A percentile compares a stretch with the other conserved stretches of the same genome.
Evolutionary conservation across 2,113 vertebrate species (phyloP).

Genomic region (Nannobrachium achirus): DNA sequence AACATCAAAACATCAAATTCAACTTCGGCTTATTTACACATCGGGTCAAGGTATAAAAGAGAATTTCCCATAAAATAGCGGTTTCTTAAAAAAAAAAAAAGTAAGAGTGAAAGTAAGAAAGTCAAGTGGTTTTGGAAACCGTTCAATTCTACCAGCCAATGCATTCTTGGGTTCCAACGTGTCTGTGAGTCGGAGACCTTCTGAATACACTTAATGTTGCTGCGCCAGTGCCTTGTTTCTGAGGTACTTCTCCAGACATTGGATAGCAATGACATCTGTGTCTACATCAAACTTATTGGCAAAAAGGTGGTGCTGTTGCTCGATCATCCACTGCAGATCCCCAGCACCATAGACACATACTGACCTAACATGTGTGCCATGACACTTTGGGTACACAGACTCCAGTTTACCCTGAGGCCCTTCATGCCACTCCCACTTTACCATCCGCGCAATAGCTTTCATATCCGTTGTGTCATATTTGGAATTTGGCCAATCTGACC

Average conservation of each 20-base stretch:
- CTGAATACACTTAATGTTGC: no score
- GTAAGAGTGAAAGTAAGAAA: no score
- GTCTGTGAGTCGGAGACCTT: no score
- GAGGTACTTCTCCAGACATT: slow-evolving; percentile 88
- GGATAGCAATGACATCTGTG: slow-evolving; percentile 81
- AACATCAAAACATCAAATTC: no score
- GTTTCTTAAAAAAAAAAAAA: no score
- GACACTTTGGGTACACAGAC: slow-evolving; percentile 84
- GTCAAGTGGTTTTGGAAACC: no score
- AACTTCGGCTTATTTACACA: no score
- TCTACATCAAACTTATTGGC: slow-evolving; percentile 92
- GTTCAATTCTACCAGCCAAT: no score
- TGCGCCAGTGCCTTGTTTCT: slow-evolving; percentile 75
- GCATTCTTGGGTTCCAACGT: no score
- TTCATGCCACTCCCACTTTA: slow-evolving; percentile 88
- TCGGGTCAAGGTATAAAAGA: no score
- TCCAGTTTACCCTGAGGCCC: slow-evolving; percentile 73
- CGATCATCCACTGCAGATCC: slow-evolving; percentile 86
- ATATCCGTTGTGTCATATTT: slow-evolving; percentile 88
- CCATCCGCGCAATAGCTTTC: slow-evolving; percentile 83
- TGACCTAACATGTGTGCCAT: slow-evolving; percentile 79
- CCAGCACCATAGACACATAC: slow-evolving; percentile 88
- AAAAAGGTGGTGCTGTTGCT: slow-evolving; percentile 87
- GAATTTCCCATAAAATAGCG: no score
- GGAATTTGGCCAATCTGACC: slow-evolving; percentile 73